These are phyloP conservation scores for Drosophila seclusa DNA, from an alignment of 2,888 invertebrate genomes.

Conservation along the genomic window DNA sequence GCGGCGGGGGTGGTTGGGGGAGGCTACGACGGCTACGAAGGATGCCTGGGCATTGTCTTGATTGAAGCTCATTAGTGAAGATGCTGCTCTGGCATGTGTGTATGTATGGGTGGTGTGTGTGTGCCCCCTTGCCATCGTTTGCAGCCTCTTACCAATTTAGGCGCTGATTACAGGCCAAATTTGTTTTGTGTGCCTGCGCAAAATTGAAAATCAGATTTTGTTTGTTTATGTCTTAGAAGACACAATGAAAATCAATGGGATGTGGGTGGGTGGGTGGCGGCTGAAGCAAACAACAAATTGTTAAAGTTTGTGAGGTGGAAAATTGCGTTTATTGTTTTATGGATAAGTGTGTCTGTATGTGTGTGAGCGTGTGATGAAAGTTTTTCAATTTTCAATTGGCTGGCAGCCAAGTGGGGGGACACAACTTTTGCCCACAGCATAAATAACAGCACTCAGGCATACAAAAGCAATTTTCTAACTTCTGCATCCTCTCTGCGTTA, in stretches of 20 bases:
- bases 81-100: slow-evolving; percentile 29
- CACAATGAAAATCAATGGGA: slow-evolving; percentile 26
- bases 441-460: slow-evolving; percentile 60
- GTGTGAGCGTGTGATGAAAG: slow-evolving; percentile 50
- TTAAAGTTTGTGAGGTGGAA: slow-evolving; percentile 83
- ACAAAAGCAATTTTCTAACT: slow-evolving; percentile 68
- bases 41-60: slow-evolving; percentile 72
- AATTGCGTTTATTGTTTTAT: slow-evolving; percentile 77
- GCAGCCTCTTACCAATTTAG: slow-evolving; percentile 66
- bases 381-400: slow-evolving; percentile 81
- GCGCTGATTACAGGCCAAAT: slow-evolving; percentile 79
- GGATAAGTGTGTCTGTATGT: slow-evolving; percentile 10
- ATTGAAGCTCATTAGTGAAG: slow-evolving; percentile 74
- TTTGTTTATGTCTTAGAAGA: slow-evolving; percentile 68
- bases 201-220: slow-evolving; percentile 80
- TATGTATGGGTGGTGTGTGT: slow-evolving; percentile 14
- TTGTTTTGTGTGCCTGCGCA: slow-evolving; percentile 74
- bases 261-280: neutral
- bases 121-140: neutral
- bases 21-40: slow-evolving; percentile 24
- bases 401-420: slow-evolving; percentile 51
- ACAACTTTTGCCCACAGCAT: slow-evolving; percentile 50
- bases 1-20: neutral
- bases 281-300: slow-evolving; percentile 64
- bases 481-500: slow-evolving; percentile 24